Evolutionary conservation across 2,888 invertebrate species (phyloP).

Genomic region (Keiferia lycopersicella): DNA sequence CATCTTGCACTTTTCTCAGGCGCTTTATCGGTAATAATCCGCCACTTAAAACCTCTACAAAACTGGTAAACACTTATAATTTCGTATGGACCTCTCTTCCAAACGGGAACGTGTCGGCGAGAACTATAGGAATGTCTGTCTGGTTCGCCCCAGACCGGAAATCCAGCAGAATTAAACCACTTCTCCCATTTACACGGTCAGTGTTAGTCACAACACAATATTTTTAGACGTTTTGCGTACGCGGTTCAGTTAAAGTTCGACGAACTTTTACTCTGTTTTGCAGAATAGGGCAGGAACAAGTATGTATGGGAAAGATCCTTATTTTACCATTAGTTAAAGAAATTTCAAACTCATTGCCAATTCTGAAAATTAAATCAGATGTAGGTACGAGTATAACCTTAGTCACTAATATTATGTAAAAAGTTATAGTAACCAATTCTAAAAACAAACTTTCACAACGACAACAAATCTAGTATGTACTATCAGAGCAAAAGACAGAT

Average conservation of each 20-base stretch:
- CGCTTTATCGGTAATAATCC: slow-evolving; percentile 1
- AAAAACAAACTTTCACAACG: neutral
- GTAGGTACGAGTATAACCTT: neutral
- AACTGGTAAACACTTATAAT: neutral
- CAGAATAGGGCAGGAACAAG: slow-evolving; percentile 26
- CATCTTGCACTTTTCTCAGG: slow-evolving; percentile 44
- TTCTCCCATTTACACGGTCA: slow-evolving; percentile 58
- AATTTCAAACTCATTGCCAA: no score
- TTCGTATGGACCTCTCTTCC: no score
- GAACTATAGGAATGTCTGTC: slow-evolving; percentile 17
- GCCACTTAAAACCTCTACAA: neutral
- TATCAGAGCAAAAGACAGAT: slow-evolving; percentile 37
- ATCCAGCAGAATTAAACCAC: slow-evolving; percentile 59
- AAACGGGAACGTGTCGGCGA: neutral
- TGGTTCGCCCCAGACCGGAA: slow-evolving; percentile 51
- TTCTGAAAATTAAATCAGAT: slow-evolving; percentile 2
- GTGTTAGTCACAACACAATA: slow-evolving; percentile 72
- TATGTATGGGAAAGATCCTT: no score
- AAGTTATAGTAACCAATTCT: neutral
- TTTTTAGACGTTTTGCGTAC: slow-evolving; percentile 67
- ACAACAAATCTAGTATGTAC: neutral
- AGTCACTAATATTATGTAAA: neutral
- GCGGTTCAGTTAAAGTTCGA: slow-evolving; percentile 50
- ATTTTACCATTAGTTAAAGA: no score
- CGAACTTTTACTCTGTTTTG: slow-evolving; percentile 49